Conservation (phyloP, 2,888 invertebrate genomes). For the Xanthia icteritia region DNA sequence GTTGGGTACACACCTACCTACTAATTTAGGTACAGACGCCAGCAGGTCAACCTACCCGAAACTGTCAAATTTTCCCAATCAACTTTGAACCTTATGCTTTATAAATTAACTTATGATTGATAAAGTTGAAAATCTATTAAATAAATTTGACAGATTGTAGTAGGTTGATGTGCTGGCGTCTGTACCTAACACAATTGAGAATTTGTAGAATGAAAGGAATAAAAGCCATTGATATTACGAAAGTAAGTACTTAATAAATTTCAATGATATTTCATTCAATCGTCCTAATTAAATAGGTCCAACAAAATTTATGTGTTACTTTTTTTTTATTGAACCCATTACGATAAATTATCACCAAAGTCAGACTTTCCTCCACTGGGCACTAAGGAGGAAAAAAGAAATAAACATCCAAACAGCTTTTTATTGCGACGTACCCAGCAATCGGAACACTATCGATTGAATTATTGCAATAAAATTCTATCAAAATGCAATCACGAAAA, state of each 20-base stretch:
- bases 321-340: neutral
- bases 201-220: neutral
- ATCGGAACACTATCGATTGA: conserved; percentile 42
- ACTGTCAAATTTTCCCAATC: no score
- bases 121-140: no score
- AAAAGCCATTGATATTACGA: neutral
- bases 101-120: no score
- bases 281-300: neutral
- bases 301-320: neutral
- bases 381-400: neutral
- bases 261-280: neutral
- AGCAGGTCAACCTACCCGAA: no score
- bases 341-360: neutral
- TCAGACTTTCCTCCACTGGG: neutral
- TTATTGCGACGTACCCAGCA: conserved; percentile 14
- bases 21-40: neutral
- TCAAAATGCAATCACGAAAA: conserved; percentile 72
- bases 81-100: no score
- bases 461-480: conserved; percentile 56
- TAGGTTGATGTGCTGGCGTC: no score
- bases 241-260: neutral
- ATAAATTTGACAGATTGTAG: no score
- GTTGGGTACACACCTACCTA: neutral
- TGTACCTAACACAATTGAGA: neutral
- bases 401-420: neutral